Evolutionary conservation across 2,888 invertebrate species (phyloP).

Genomic region (Nesidiocoris tenuis): DNA sequence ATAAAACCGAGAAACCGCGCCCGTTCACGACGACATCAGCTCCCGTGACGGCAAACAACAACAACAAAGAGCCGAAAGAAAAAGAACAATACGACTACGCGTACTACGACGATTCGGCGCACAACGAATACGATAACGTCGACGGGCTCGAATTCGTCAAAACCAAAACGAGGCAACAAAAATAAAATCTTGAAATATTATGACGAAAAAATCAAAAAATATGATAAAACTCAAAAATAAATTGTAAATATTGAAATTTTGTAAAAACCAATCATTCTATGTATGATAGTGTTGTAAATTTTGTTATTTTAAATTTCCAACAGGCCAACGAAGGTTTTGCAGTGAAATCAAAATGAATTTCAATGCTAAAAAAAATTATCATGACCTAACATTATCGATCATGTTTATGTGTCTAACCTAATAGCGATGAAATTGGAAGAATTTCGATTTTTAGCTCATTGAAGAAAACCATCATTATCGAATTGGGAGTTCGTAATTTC

Average conservation of each 20-base stretch:
- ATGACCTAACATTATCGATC: too few relatives aligned
- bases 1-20: slow-evolving; percentile 55
- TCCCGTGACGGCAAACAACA: neutral
- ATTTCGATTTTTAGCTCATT: too few relatives aligned
- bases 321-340: too few relatives aligned
- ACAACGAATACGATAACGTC: slow-evolving; percentile 57
- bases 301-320: too few relatives aligned
- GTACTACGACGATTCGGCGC: slow-evolving; percentile 71
- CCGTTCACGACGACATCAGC: slow-evolving; percentile 52
- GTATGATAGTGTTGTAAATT: neutral
- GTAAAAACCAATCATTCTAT: too few relatives aligned
- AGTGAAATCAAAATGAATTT: too few relatives aligned
- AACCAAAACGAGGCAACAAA: slow-evolving; percentile 46
- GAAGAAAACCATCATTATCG: too few relatives aligned
- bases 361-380: too few relatives aligned
- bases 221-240: neutral
- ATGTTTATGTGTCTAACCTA: too few relatives aligned
- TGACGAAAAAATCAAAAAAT: neutral
- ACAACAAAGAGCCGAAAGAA: slow-evolving; percentile 22
- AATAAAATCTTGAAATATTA: slow-evolving; percentile 3
- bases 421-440: too few relatives aligned
- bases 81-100: slow-evolving; percentile 73
- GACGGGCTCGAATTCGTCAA: slow-evolving; percentile 53
- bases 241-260: slow-evolving; percentile 6
- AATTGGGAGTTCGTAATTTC: too few relatives aligned